Percentiles rank a stretch among this genome's conserved stretches.
These are phyloP conservation scores for Lasioglossum vierecki DNA, from an alignment of 2,888 invertebrate genomes.

Conservation along the genomic window DNA sequence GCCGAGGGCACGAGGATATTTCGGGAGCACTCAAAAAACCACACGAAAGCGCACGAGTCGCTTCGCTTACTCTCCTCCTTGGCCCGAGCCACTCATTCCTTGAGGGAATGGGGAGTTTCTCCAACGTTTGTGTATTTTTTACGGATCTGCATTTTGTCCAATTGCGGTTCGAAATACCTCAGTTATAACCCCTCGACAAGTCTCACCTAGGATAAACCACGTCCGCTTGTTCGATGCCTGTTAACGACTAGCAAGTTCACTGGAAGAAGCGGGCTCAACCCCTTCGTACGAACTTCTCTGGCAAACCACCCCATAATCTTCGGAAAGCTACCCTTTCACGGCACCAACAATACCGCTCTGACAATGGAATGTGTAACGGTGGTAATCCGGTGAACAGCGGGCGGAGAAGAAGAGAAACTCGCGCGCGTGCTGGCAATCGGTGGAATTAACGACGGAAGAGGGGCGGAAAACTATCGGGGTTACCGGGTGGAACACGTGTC, in stretches of 20 bases:
- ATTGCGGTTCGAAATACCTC: background rate
- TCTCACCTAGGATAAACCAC: too few species aligned
- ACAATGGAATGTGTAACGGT: conserved; percentile 8
- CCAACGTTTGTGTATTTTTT: conserved; percentile 6
- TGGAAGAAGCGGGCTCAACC: background rate
- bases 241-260: background rate
- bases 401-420: background rate
- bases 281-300: background rate
- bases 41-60: conserved; percentile 68
- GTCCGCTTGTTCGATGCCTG: too few species aligned
- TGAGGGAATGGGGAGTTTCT: background rate
- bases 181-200: too few species aligned
- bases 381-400: background rate
- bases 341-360: background rate
- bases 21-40: conserved; percentile 76
- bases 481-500: conserved; percentile 62
- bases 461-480: conserved; percentile 48
- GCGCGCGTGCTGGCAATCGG: conserved; percentile 16
- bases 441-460: conserved; percentile 28
- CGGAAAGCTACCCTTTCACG: background rate
- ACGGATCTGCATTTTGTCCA: background rate
- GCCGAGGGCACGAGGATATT: conserved; percentile 70
- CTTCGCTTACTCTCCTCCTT: conserved; percentile 56
- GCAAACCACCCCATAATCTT: background rate
- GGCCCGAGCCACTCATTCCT: conserved; percentile 26